These are phyloP conservation scores for Pachliopta kotzebuea DNA, from an alignment of 2,888 invertebrate species.

Conservation along the genomic window DNA sequence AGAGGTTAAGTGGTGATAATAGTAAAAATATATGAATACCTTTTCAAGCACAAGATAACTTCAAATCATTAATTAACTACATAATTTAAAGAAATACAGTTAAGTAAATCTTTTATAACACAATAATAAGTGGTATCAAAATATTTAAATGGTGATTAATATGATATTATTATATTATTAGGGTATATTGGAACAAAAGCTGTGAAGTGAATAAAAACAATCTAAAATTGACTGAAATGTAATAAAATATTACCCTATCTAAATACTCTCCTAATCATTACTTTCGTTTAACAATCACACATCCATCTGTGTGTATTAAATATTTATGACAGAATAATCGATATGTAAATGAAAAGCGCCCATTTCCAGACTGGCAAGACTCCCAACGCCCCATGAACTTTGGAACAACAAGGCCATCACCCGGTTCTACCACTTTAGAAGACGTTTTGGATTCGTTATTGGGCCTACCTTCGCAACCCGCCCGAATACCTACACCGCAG, in stretches of 20 bases:
- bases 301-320: not conserved
- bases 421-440: constrained; percentile 93
- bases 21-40: not conserved
- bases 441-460: constrained; percentile 96
- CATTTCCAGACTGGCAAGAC: constrained; percentile 75
- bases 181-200: too few relatives aligned
- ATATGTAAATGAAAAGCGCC: constrained; percentile 9
- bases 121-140: too few relatives aligned
- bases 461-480: constrained; percentile 87
- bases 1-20: not conserved
- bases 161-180: too few relatives aligned
- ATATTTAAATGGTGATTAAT: too few relatives aligned
- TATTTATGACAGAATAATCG: not conserved
- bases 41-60: not conserved
- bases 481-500: constrained; percentile 87
- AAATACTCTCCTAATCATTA: too few relatives aligned
- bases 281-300: not conserved
- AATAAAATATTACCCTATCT: too few relatives aligned
- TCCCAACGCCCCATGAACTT: constrained; percentile 74
- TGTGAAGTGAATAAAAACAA: too few relatives aligned
- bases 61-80: too few relatives aligned
- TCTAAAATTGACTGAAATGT: too few relatives aligned
- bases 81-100: too few relatives aligned
- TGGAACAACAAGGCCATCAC: constrained; percentile 83
- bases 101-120: too few relatives aligned